Base-by-base conservation (phyloP, 1,140 invertebrate genomes). In the Temnothorax curvispinosus region DNA sequence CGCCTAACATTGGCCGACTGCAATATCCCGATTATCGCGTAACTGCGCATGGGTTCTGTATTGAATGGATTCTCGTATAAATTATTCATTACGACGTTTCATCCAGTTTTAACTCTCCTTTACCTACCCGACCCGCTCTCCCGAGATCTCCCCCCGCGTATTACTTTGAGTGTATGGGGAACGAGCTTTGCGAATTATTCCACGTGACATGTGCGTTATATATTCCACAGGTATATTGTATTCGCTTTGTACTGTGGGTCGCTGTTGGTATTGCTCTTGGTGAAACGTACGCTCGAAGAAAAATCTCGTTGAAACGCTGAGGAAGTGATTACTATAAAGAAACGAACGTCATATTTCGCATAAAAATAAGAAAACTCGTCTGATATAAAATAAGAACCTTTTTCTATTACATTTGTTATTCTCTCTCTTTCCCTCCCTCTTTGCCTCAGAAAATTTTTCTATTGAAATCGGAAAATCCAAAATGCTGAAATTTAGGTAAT, bases 31-130 rank as follows among this genome's bases (percentile, higher is more conserved):
- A 54, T 69, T 27, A 27, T 27, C 47, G 64, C 77, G 47, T 81
- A 81, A 81, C 80, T 74, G 54, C 80, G 41, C 54, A 35, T 38
- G 69, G 54, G 41, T 62, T 74, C 54, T 13, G 67, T 75, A 84
- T 84, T 84, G 69, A 84, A 84, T 84, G 80, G 69, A 27, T 41
- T 75, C 65, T 9, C 32, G 54, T 60, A 75, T 84, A 58, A 84
- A 74, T 84, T 75, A 84, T 84, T 84, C 80, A 60, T 74, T 13
- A 44, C 67, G 80, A 80, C 80, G 80, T 75, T 84, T 84, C 80
- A 84, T 84, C 80, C 80, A 84, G 80, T 84, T 84, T 84, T 84
- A 84, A 74, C 80, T 84, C 80, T 84, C 80, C 80, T 84, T 84
- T 84, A 84, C 64, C 64, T 41, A 62, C 47, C 58, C 47, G 77